phyloP scores from a whole-genome alignment of 1,140 invertebrate species.

The Acromyrmex heyeri region DNA sequence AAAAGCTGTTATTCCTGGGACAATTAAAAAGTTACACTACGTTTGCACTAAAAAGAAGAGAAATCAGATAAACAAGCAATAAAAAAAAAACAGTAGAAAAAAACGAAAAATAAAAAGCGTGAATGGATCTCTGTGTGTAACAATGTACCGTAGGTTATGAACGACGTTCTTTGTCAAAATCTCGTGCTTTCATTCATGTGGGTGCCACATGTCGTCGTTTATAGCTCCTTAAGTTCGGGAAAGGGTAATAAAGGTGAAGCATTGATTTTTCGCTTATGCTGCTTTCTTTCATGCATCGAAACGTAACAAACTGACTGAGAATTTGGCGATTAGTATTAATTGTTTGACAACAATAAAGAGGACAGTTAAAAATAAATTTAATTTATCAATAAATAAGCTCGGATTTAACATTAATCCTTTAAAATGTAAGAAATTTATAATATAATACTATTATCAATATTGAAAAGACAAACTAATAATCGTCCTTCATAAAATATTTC shows the following conservation, averaged over 20 bases:
- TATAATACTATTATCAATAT: background rate
- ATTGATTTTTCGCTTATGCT: constrained; percentile 31
- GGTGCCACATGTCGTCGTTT: constrained; percentile 60
- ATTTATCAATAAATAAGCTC: background rate
- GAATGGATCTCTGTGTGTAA: constrained; percentile 34
- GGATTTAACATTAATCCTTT: background rate
- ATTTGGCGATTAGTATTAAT: background rate
- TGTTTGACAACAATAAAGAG: background rate
- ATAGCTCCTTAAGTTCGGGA: constrained; percentile 37
- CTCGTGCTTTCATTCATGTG: constrained; percentile 58
- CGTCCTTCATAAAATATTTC: constrained; percentile 20
- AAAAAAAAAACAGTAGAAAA: constrained; percentile 30
- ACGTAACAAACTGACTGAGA: background rate
- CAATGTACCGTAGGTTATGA: constrained; percentile 45
- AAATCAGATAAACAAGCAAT: constrained; percentile 2
- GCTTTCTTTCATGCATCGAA: constrained; percentile 11
- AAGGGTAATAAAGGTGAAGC: constrained; percentile 55
- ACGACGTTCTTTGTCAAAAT: constrained; percentile 55
- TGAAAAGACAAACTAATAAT: background rate
- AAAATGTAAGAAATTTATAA: background rate
- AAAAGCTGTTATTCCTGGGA: background rate
- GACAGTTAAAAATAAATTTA: background rate
- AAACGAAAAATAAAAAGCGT: constrained; percentile 24
- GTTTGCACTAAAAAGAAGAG: background rate
- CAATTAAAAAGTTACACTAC: background rate